Percentiles rank a stretch among this genome's conserved stretches.
Evolutionary conservation across 2,113 vertebrate species (phyloP).

Genomic region (Xiphophorus couchianus): DNA sequence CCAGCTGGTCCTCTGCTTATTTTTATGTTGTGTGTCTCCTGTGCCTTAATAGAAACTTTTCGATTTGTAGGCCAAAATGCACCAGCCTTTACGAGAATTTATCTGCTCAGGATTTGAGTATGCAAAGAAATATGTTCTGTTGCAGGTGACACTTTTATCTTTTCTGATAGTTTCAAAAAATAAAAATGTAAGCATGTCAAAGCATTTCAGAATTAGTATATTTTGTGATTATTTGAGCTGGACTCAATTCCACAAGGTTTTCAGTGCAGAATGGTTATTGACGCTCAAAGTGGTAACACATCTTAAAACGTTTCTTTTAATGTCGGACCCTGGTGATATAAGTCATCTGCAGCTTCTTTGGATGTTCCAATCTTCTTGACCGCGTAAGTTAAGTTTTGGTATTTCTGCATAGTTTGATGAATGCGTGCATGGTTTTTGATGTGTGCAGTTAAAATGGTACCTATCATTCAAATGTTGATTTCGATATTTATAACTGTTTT

Average conservation of each 20-base stretch:
- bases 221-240: conserved; percentile 42
- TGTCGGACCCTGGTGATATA: conserved; percentile 19
- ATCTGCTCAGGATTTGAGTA: not conserved
- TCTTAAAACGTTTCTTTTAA: not conserved
- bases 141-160: not conserved
- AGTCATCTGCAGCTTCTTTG: conserved; percentile 6
- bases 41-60: not conserved
- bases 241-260: conserved; percentile 50
- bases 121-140: not conserved
- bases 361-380: not conserved
- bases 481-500: conserved; percentile 21
- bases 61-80: conserved; percentile 3
- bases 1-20: conserved; percentile 5
- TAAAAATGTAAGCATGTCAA: not conserved
- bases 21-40: no score
- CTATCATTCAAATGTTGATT: conserved; percentile 14
- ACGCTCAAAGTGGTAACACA: not conserved
- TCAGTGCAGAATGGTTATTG: not conserved
- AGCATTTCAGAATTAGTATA: conserved; percentile 5
- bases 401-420: conserved; percentile 27
- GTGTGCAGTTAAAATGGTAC: conserved; percentile 44
- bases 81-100: not conserved
- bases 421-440: conserved; percentile 37
- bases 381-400: conserved; percentile 17
- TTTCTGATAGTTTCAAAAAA: conserved; percentile 1